A percentile compares a stretch with the other conserved stretches of the same genome.
Evolutionary conservation across 2,113 vertebrate species (phyloP).

Genomic region (Platysteira castanea): DNA sequence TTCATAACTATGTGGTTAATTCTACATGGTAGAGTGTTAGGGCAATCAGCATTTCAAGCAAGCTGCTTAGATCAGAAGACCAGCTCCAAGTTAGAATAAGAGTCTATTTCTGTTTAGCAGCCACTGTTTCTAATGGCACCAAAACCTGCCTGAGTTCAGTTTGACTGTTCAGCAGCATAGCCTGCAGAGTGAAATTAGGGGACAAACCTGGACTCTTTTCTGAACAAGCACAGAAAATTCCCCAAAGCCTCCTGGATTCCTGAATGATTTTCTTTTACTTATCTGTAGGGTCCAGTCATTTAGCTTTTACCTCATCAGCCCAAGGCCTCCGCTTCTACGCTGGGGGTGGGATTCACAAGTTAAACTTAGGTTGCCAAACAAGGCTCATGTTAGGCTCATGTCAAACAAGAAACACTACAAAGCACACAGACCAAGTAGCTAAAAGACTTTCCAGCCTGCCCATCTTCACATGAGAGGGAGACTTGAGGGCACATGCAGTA

Average conservation of each 20-base stretch:
- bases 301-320: not conserved
- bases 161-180: not conserved
- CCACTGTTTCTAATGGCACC: not conserved
- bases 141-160: not conserved
- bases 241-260: not conserved
- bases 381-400: not conserved
- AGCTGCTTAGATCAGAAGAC: not conserved
- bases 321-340: not conserved
- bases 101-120: conserved; percentile 35
- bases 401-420: not conserved
- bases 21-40: not conserved
- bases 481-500: conserved; percentile 22
- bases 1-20: not conserved
- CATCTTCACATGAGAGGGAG: not conserved
- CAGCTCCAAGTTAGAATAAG: not conserved
- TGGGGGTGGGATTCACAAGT: not conserved
- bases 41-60: not conserved
- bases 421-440: not conserved
- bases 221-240: not conserved
- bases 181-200: not conserved
- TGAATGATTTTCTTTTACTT: not conserved
- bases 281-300: not conserved
- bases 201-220: not conserved
- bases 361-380: conserved; percentile 45
- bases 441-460: conserved; percentile 27